Evolutionary conservation across 2,888 invertebrate species (phyloP), one percentile per base, ranked within the genome.

Genomic region (Dugesia japonica): DNA sequence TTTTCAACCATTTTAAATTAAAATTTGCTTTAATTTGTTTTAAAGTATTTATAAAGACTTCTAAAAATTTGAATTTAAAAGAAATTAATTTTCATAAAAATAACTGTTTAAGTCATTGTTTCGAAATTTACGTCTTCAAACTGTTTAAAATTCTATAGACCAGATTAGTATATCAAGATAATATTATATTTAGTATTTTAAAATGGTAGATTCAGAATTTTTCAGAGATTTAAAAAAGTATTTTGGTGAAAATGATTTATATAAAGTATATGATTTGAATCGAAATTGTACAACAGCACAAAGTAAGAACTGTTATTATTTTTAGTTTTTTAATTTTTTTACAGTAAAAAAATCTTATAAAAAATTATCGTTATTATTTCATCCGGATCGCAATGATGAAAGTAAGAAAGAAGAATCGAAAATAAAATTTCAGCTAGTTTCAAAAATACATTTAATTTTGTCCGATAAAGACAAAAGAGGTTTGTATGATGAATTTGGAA

Each of bases 341-440:
- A 23, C 1, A 72, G 72, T 72, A 17, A 72, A 72, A n/a, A 72
- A 31, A n/a, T 4, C 72, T 15, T 72, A 28, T 23, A 28, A 72
- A 28, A 28, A 27, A 28, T n/a, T 28, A 26, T 72, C 26, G 1
- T 72, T 72, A 31, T 28, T 26, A 31, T 72, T 72, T 72, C 72
- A 72, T 28, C 72, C 72, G 1, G 72, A 72, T 72, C 72, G 72
- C 1, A 27, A 72, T n/a, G 27, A 28, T n/a, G 72, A 72, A 31
- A n/a, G 7, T n/a, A 31, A 31, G 15, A 72, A 72, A 72, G 72
- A 27, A 72, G 28, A 72, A 72, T 27, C 72, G n/a, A 72, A 27
- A 31, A 31, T 72, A 17, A 31, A 72, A 72, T 72, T 72, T 72
- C 72, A 72, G 28, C 15, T 72, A 15, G n/a, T 72, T 9, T 72